phyloP scores from a whole-genome alignment of 2,113 vertebrate genomes.

The Sphaerodactylus townsendi region DNA sequence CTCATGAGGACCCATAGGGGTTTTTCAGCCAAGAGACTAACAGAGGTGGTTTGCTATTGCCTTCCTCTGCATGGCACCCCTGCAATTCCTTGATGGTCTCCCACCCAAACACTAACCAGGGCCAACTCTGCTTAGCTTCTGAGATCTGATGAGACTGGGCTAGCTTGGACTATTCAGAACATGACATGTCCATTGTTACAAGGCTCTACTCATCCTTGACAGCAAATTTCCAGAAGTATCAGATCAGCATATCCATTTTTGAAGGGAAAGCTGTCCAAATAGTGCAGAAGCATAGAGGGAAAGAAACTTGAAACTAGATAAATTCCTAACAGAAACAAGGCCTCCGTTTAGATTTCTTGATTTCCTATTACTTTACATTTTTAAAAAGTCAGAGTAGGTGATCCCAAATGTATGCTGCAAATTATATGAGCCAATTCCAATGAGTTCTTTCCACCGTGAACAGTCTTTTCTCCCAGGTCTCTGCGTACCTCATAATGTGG shows the following conservation, averaged over 20 bases:
- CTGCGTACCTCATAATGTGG: background rate
- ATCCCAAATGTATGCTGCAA: background rate
- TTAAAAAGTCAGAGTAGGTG: background rate
- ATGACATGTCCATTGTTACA: background rate
- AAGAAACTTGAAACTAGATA: background rate
- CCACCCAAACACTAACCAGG: too few species aligned
- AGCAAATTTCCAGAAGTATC: constrained; percentile 6
- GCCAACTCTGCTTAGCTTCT: too few species aligned
- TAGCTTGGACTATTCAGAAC: too few species aligned
- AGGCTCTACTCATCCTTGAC: background rate
- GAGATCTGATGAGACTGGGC: too few species aligned
- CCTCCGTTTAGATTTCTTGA: background rate
- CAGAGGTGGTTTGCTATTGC: too few species aligned
- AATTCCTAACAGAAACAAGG: background rate
- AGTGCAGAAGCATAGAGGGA: background rate
- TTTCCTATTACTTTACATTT: background rate
- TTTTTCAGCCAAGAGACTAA: too few species aligned
- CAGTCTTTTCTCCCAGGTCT: too few species aligned
- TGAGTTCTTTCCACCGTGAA: background rate
- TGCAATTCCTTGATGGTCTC: too few species aligned
- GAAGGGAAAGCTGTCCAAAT: constrained; percentile 7
- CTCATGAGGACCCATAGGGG: too few species aligned
- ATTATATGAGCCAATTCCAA: background rate
- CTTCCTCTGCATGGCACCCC: too few species aligned
- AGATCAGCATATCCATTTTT: background rate